Percentiles rank a stretch among this genome's conserved stretches.
These are phyloP conservation scores for Nebria salina DNA, from an alignment of 2,888 invertebrate species.

Conservation along the genomic window DNA sequence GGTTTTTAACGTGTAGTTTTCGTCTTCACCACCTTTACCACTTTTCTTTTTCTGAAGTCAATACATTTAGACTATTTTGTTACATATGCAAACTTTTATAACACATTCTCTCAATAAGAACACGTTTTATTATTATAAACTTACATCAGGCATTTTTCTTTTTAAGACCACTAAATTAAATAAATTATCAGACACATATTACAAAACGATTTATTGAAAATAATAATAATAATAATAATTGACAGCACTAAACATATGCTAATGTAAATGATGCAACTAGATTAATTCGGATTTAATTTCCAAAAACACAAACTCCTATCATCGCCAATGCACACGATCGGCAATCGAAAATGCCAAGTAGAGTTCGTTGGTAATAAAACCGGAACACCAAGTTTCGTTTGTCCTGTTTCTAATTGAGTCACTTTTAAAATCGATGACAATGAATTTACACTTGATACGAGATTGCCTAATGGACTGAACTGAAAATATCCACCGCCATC, in stretches of 20 bases:
- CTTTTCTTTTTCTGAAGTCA: neutral
- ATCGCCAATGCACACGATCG: constrained; percentile 69
- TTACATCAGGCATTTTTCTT: neutral
- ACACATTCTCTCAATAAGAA: no score
- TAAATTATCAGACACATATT: constrained; percentile 29
- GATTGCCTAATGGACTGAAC: constrained; percentile 71
- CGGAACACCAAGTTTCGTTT: constrained; percentile 65
- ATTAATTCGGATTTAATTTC: constrained; percentile 64
- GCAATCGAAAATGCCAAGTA: constrained; percentile 72
- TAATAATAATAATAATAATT: constrained; percentile 2
- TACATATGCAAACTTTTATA: no score
- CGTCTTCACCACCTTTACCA: constrained; percentile 64
- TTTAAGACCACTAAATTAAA: neutral
- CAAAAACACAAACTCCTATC: constrained; percentile 71
- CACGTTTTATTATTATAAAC: neutral
- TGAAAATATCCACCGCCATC: constrained; percentile 71
- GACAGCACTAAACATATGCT: neutral
- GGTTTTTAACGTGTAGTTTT: constrained; percentile 67
- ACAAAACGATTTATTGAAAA: constrained; percentile 1
- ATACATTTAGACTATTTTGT: neutral
- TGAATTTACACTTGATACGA: constrained; percentile 74
- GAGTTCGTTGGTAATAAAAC: constrained; percentile 69
- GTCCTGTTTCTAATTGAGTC: constrained; percentile 68
- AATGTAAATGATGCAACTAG: constrained; percentile 37
- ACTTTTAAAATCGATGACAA: constrained; percentile 75